A percentile compares a stretch with the other conserved stretches of the same genome.
These are phyloP conservation scores for Bombus soroeensis DNA, from an alignment of 1,140 invertebrate genomes.

Conservation along the genomic window DNA sequence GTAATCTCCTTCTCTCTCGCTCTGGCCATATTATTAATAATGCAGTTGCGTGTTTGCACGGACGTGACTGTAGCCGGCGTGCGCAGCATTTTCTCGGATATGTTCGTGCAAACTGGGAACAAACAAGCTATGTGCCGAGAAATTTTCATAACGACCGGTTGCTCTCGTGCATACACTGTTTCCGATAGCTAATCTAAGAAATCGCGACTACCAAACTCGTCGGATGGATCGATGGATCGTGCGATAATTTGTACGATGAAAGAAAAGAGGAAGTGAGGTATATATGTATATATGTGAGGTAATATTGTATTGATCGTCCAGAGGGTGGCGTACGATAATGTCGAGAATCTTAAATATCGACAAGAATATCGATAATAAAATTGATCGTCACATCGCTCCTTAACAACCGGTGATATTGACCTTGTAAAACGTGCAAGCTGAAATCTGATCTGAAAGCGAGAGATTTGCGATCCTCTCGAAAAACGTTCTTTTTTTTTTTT, in stretches of 20 bases:
- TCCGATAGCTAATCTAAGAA: not conserved
- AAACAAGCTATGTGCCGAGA: not conserved
- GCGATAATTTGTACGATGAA: not conserved
- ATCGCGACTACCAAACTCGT: not conserved
- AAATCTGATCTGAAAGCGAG: not conserved
- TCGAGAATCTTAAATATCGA: not conserved
- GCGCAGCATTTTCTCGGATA: slow-evolving; percentile 21
- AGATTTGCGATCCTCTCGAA: not conserved
- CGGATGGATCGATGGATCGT: not conserved
- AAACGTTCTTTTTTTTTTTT: not conserved
- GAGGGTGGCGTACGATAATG: too few species aligned
- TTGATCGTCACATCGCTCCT: not conserved
- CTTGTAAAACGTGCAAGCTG: not conserved
- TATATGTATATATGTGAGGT: too few species aligned
- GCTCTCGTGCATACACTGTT: not conserved
- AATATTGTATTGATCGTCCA: too few species aligned
- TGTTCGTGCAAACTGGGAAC: slow-evolving; percentile 4
- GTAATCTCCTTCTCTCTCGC: not conserved
- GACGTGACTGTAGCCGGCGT: slow-evolving; percentile 5
- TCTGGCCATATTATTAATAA: slow-evolving; percentile 37
- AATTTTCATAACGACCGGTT: slow-evolving; percentile 15
- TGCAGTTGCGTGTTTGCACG: slow-evolving; percentile 34
- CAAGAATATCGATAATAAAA: not conserved
- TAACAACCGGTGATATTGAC: not conserved
- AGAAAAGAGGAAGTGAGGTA: not conserved